These are phyloP conservation scores for Erebia aethiops DNA, from an alignment of 2,888 invertebrate genomes.

Conservation along the genomic window DNA sequence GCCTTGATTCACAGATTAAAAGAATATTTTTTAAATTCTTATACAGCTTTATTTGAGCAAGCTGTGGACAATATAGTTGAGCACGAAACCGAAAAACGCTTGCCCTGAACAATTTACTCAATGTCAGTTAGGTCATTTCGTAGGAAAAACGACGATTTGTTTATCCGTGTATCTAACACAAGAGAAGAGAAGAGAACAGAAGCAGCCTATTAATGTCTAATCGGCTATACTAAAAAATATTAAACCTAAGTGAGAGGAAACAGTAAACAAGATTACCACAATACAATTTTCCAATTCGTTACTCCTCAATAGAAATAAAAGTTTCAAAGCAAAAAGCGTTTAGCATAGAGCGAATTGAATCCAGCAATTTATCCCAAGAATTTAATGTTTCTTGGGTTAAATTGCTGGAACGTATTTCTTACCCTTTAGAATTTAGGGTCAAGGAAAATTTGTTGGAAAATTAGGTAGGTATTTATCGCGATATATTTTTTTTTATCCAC, in stretches of 20 bases:
- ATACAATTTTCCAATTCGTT: conserved; percentile 16
- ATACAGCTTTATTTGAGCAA: too few species aligned
- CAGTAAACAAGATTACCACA: neutral
- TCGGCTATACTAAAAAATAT: neutral
- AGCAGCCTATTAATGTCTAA: neutral
- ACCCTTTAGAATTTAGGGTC: neutral
- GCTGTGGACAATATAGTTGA: too few species aligned
- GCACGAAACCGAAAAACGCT: too few species aligned
- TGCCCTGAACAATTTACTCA: too few species aligned
- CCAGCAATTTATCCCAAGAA: conserved; percentile 1
- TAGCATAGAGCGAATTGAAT: conserved; percentile 6
- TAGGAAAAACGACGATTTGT: too few species aligned
- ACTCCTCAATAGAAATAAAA: conserved; percentile 19
- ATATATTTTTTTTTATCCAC: too few species aligned
- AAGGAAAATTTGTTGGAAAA: neutral
- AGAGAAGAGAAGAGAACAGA: neutral
- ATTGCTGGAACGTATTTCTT: neutral
- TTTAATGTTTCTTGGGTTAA: conserved; percentile 12
- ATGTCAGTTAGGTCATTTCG: too few species aligned
- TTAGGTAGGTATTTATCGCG: neutral
- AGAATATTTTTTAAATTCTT: too few species aligned
- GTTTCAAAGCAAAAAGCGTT: neutral
- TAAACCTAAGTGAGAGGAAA: neutral
- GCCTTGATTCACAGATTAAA: too few species aligned
- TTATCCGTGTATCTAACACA: too few species aligned